Conservation (phyloP, 2,888 invertebrate genomes). For the Drosophila nr. perissopoda region DNA sequence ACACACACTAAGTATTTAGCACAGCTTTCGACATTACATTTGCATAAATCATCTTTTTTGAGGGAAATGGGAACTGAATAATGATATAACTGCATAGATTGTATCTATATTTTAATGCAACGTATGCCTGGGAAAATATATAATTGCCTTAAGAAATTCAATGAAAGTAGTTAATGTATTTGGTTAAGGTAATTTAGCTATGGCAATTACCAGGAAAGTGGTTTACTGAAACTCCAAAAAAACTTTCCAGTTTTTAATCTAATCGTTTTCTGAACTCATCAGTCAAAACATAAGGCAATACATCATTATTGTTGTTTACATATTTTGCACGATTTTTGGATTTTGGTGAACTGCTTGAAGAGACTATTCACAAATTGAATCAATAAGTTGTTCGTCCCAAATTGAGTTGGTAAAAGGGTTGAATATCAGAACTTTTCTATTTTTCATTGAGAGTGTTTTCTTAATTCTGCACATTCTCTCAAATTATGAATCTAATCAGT, state of each 20-base stretch:
- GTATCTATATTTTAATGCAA: constrained; percentile 2
- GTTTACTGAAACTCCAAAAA: background rate
- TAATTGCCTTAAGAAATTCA: background rate
- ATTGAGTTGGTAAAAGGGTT: background rate
- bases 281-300: background rate
- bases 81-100: constrained; percentile 24
- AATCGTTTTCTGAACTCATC: background rate
- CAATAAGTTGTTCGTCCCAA: background rate
- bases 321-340: background rate
- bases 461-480: background rate
- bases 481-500: background rate
- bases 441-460: background rate
- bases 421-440: background rate
- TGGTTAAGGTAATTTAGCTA: background rate
- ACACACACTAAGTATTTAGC: constrained; percentile 40
- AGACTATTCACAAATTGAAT: background rate
- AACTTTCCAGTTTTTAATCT: background rate
- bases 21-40: constrained; percentile 49
- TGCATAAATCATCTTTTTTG: constrained; percentile 38
- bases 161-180: constrained; percentile 7
- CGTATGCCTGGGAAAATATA: constrained; percentile 3
- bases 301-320: background rate
- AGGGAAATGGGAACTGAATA: constrained; percentile 29
- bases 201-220: background rate
- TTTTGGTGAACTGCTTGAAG: background rate